Conservation (phyloP, 2,113 vertebrate species). For the Myrmecobius fasciatus region DNA sequence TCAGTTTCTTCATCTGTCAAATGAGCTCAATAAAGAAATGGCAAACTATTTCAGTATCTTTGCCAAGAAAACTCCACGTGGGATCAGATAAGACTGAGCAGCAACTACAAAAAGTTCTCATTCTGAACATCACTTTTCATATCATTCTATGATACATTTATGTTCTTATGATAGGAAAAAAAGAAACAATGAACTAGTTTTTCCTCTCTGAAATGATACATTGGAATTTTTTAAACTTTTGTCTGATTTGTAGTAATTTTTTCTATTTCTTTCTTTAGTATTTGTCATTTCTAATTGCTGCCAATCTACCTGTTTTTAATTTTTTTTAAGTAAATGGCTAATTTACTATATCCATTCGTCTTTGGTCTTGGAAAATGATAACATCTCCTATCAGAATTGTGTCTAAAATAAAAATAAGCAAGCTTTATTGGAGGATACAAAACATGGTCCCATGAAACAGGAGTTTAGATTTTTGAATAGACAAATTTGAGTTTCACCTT, state of each 20-base stretch:
- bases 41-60: too few relatives aligned
- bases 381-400: not conserved
- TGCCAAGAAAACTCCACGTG: not conserved
- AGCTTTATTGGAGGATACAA: not conserved
- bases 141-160: not conserved
- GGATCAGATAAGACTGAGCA: not conserved
- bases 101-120: not conserved
- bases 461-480: not conserved
- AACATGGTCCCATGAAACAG: not conserved
- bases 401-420: slow-evolving; percentile 10
- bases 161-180: not conserved
- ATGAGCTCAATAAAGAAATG: not conserved
- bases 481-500: not conserved
- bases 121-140: not conserved
- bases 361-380: not conserved
- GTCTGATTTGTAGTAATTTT: not conserved
- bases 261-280: not conserved
- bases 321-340: not conserved
- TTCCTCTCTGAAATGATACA: not conserved
- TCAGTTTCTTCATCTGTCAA: not conserved
- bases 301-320: not conserved
- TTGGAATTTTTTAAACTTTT: not conserved
- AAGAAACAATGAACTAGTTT: not conserved
- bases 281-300: not conserved
- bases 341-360: not conserved